Evolutionary conservation across 2,888 invertebrate genomes (phyloP).

Genomic region (Aphodius granarius): DNA sequence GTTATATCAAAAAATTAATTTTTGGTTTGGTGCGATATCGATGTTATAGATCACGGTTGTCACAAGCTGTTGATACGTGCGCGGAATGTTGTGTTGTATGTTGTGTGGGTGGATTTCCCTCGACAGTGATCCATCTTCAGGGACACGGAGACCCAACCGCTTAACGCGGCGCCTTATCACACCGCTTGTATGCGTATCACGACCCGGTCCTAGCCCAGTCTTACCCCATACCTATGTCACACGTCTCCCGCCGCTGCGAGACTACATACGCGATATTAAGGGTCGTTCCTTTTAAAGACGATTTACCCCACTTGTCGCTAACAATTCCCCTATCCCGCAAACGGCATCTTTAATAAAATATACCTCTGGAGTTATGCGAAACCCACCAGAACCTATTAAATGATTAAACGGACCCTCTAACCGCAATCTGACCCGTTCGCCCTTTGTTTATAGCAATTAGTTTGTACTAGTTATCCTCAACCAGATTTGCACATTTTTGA

Average conservation of each 20-base stretch:
- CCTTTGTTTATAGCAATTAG: background rate
- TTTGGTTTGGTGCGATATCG: background rate
- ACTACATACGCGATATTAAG: slow-evolving; percentile 28
- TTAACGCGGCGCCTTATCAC: slow-evolving; percentile 51
- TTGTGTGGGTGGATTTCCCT: slow-evolving; percentile 54
- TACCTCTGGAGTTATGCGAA: background rate
- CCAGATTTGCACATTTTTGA: background rate
- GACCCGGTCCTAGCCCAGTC: slow-evolving; percentile 44
- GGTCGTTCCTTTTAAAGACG: slow-evolving; percentile 20
- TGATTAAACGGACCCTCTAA: background rate
- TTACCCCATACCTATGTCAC: slow-evolving; percentile 47
- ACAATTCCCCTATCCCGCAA: slow-evolving; percentile 20
- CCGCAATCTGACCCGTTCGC: background rate
- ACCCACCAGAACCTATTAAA: background rate
- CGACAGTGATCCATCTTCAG: slow-evolving; percentile 55
- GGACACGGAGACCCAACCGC: slow-evolving; percentile 52
- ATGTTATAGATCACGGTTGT: slow-evolving; percentile 28
- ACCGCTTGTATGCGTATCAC: slow-evolving; percentile 54
- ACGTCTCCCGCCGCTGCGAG: slow-evolving; percentile 17
- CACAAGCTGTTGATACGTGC: slow-evolving; percentile 54
- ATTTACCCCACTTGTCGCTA: slow-evolving; percentile 20
- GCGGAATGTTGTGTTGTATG: slow-evolving; percentile 42
- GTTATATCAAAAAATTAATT: slow-evolving; percentile 2
- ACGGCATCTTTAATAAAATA: slow-evolving; percentile 8
- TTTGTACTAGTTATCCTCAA: background rate